phyloP scores from a whole-genome alignment of 2,888 invertebrate genomes.

The Catocala fraxini region DNA sequence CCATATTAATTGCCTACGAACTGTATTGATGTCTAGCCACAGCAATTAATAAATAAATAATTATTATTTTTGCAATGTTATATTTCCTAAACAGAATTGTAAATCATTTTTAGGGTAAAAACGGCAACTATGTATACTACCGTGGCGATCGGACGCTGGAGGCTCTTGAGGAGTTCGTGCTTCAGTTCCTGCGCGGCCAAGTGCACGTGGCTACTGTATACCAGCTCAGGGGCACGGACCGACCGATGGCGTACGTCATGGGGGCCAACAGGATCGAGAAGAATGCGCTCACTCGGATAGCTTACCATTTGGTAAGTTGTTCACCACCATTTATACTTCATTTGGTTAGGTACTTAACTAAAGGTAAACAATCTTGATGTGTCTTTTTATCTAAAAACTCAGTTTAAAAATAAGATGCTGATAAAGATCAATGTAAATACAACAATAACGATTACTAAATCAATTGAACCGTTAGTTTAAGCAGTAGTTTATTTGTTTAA shows the following conservation, averaged over 20 bases:
- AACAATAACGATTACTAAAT: too few relatives aligned
- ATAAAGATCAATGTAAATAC: too few relatives aligned
- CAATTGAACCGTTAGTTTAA: too few relatives aligned
- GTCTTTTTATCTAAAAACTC: too few relatives aligned
- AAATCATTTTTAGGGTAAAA: conserved; percentile 73
- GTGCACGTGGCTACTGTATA: conserved; percentile 64
- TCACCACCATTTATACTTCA: too few relatives aligned
- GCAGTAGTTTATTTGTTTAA: too few relatives aligned
- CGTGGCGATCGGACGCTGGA: conserved; percentile 88
- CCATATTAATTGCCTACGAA: too few relatives aligned
- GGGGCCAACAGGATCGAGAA: conserved; percentile 85
- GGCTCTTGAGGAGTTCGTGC: conserved; percentile 88
- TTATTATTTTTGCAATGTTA: neutral
- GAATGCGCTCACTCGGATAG: conserved; percentile 89
- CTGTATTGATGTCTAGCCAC: too few relatives aligned
- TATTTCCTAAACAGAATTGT: neutral
- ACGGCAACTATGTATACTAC: conserved; percentile 87
- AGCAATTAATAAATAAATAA: too few relatives aligned
- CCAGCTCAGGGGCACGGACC: conserved; percentile 58
- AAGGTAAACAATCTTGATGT: too few relatives aligned
- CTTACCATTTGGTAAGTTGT: conserved; percentile 90
- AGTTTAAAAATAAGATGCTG: too few relatives aligned
- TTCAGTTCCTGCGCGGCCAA: conserved; percentile 84
- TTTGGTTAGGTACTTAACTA: too few relatives aligned
- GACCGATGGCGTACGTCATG: conserved; percentile 84